Evolutionary conservation across 2,797 vertebrate genomes (phyloP).

Genomic region (Rhinichthys osculus): DNA sequence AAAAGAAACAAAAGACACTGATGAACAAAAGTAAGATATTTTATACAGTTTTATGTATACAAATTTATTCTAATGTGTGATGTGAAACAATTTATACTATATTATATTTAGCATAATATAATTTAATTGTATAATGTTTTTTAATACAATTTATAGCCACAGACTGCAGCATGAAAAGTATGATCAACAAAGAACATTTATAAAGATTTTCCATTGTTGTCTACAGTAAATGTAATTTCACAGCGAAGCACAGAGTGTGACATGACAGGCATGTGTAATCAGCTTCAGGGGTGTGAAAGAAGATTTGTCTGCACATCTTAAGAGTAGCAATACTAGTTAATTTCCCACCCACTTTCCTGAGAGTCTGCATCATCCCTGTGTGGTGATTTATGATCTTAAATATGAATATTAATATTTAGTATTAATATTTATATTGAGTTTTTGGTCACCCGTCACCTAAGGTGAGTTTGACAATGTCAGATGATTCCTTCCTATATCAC

Average conservation of each 20-base stretch:
- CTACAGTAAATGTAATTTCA: conserved; percentile 35
- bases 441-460: no score
- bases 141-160: neutral
- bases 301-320: conserved; percentile 37
- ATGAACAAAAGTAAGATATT: neutral
- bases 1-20: neutral
- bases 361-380: neutral
- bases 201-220: conserved; percentile 27
- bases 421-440: no score
- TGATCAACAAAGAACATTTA: conserved; percentile 16
- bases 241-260: conserved; percentile 10
- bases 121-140: neutral
- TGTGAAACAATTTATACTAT: neutral
- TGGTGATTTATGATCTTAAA: no score
- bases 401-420: no score
- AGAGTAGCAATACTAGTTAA: conserved; percentile 29
- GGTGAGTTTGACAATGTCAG: no score
- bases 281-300: conserved; percentile 25
- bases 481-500: no score
- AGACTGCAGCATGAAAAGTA: neutral
- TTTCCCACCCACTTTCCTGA: conserved; percentile 8
- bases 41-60: neutral
- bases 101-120: neutral
- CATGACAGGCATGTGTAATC: conserved; percentile 44
- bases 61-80: neutral